Evolutionary conservation across 1,140 invertebrate species (phyloP).

Genomic region (Aradophagus sp.): DNA sequence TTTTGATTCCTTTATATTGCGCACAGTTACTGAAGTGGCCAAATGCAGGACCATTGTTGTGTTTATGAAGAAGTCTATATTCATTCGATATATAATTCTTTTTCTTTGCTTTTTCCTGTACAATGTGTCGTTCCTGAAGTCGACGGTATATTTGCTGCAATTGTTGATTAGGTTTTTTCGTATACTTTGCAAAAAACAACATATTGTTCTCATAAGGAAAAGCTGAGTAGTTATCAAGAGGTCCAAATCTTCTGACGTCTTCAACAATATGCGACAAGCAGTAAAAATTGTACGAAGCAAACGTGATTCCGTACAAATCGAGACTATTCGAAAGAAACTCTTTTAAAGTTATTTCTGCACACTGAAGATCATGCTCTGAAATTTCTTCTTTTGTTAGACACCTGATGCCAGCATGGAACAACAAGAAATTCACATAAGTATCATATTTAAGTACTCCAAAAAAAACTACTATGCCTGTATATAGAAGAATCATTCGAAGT

Average conservation of each 20-base stretch:
- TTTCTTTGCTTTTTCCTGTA: neutral
- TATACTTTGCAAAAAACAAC: constrained; percentile 16
- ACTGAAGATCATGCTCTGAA: constrained; percentile 10
- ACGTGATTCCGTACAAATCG: constrained; percentile 20
- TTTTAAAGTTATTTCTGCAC: constrained; percentile 14
- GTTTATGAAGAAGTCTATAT: constrained; percentile 2
- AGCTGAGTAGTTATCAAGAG: constrained; percentile 29
- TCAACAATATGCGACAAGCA: constrained; percentile 27
- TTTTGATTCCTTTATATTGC: constrained; percentile 1
- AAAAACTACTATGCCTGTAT: constrained; percentile 34
- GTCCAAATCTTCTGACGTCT: constrained; percentile 27
- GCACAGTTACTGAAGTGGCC: neutral
- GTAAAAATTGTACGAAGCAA: constrained; percentile 44
- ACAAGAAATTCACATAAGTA: constrained; percentile 27
- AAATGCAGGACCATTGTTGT: constrained; percentile 5
- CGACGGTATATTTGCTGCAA: constrained; percentile 31
- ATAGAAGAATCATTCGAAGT: constrained; percentile 47
- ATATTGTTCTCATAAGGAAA: constrained; percentile 48
- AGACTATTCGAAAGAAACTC: constrained; percentile 13
- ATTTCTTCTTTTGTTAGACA: constrained; percentile 15
- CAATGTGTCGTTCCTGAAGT: constrained; percentile 14
- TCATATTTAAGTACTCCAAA: constrained; percentile 26
- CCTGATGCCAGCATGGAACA: constrained; percentile 26
- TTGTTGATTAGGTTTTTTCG: constrained; percentile 16
- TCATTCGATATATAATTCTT: neutral